Evolutionary conservation across 2,888 invertebrate genomes (phyloP).

Genomic region (Volucella bombylans): DNA sequence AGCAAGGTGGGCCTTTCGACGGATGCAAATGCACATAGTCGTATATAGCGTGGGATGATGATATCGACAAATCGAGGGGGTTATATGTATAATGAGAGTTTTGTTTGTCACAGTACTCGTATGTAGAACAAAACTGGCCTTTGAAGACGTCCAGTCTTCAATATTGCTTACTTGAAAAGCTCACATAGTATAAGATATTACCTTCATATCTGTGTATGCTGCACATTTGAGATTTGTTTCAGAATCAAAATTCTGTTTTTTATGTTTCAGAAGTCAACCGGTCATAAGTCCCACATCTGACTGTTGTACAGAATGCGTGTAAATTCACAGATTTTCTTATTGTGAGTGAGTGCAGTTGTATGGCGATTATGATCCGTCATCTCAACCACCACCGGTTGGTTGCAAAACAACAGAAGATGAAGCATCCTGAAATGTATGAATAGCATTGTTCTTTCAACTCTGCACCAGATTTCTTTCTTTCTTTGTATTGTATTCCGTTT

Average conservation of each 20-base stretch:
- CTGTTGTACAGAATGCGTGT: conserved; percentile 32
- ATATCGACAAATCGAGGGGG: no score
- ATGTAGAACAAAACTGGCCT: no score
- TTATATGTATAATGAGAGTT: no score
- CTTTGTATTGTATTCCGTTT: conserved; percentile 7
- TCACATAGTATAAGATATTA: no score
- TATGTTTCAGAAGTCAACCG: background rate
- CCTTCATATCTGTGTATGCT: no score
- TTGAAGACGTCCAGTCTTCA: no score
- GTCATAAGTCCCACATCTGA: background rate
- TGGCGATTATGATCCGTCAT: conserved; percentile 41
- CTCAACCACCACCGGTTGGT: conserved; percentile 24
- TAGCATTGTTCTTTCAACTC: conserved; percentile 35
- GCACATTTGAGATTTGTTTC: no score
- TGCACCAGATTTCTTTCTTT: background rate
- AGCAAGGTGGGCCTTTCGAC: background rate
- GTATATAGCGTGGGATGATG: no score
- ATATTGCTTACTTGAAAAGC: no score
- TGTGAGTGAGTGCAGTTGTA: conserved; percentile 27
- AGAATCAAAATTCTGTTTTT: no score
- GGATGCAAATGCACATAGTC: no score
- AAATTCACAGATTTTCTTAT: conserved; percentile 28
- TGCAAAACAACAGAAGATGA: background rate
- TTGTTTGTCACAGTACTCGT: no score
- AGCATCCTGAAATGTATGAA: background rate